Percentiles rank a stretch among this genome's conserved stretches.
Evolutionary conservation across 2,888 invertebrate species (phyloP).

Genomic region (Metallyticus violacea): DNA sequence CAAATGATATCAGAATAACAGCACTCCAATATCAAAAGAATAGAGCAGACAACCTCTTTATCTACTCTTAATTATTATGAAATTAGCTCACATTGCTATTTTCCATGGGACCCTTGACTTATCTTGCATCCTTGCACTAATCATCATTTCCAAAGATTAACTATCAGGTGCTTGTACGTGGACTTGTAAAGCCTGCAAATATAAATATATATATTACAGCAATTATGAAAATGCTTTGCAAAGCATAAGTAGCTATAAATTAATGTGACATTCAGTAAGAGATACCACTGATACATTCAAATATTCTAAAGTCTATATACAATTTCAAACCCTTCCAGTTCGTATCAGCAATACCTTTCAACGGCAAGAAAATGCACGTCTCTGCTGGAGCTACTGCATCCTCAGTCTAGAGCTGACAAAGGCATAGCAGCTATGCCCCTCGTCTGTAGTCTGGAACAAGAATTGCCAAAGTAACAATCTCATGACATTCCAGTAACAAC

Average conservation of each 20-base stretch:
- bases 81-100: background rate
- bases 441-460: slow-evolving; percentile 20
- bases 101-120: background rate
- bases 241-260: background rate
- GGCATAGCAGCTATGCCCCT: slow-evolving; percentile 6
- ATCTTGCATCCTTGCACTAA: background rate
- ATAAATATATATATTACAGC: background rate
- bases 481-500: background rate
- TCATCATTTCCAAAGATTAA: background rate
- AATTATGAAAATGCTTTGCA: background rate
- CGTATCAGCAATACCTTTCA: slow-evolving; percentile 24
- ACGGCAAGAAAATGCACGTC: slow-evolving; percentile 8
- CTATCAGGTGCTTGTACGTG: background rate
- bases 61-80: background rate
- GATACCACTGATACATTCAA: background rate
- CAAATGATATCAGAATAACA: background rate
- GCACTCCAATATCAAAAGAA: background rate
- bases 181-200: slow-evolving; percentile 3
- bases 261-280: background rate
- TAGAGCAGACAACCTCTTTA: background rate
- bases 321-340: slow-evolving; percentile 6
- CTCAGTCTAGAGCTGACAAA: slow-evolving; percentile 1
- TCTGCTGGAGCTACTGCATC: slow-evolving; percentile 10
- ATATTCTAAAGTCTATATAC: background rate
- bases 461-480: slow-evolving; percentile 21